A percentile compares a stretch with the other conserved stretches of the same genome.
Evolutionary conservation across 2,888 invertebrate genomes (phyloP).

Genomic region (Eremobia ochroleuca): DNA sequence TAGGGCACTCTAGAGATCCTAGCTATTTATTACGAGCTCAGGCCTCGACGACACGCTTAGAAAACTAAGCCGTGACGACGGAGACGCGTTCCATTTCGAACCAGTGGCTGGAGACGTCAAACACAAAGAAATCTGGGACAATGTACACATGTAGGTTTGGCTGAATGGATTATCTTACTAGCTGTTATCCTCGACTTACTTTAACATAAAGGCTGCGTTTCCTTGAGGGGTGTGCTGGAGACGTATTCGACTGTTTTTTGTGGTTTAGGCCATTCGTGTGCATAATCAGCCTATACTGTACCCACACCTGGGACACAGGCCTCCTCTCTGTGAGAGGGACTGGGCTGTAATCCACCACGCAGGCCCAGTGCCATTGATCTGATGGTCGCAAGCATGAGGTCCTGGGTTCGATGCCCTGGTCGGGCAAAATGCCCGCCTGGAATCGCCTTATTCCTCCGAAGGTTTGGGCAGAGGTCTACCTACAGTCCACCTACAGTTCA

Average conservation of each 20-base stretch:
- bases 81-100: slow-evolving; percentile 42
- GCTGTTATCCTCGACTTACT: slow-evolving; percentile 10
- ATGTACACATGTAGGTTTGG: slow-evolving; percentile 21
- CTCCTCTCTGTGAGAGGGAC: too few species aligned
- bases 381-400: too few species aligned
- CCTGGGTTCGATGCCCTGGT: too few species aligned
- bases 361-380: too few species aligned
- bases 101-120: not conserved
- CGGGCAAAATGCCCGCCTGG: too few species aligned
- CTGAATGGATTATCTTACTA: slow-evolving; percentile 32
- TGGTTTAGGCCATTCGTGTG: not conserved
- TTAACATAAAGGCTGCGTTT: not conserved
- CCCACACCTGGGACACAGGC: too few species aligned
- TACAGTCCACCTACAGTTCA: too few species aligned
- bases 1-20: slow-evolving; percentile 12
- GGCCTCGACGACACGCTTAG: slow-evolving; percentile 8
- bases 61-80: slow-evolving; percentile 38
- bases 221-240: not conserved
- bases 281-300: not conserved
- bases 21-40: slow-evolving; percentile 3
- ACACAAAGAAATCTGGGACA: slow-evolving; percentile 55
- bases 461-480: too few species aligned
- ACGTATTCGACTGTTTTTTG: not conserved
- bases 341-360: too few species aligned
- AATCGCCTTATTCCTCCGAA: too few species aligned